Evolutionary conservation across 2,113 vertebrate genomes (phyloP).

Genomic region (Scomber japonicus): DNA sequence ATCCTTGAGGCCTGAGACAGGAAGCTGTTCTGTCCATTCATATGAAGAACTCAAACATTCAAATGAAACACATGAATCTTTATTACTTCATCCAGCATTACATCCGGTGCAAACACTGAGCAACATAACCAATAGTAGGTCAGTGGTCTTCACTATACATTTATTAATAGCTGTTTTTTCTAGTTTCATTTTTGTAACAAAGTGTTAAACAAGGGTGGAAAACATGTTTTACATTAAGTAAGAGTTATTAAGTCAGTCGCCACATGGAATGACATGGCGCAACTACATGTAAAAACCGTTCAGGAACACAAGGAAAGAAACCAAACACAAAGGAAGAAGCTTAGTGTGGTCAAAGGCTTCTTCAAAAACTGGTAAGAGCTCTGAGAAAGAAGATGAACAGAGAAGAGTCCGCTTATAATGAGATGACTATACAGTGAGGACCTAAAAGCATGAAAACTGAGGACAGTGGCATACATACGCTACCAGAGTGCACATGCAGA

Average conservation of each 20-base stretch:
- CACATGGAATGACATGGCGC: constrained; percentile 56
- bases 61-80: constrained; percentile 79
- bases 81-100: constrained; percentile 85
- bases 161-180: constrained; percentile 70
- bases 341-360: constrained; percentile 7
- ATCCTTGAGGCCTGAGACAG: too few relatives aligned
- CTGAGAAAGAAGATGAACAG: constrained; percentile 12
- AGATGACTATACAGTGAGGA: constrained; percentile 78
- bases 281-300: constrained; percentile 61
- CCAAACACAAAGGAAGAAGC: constrained; percentile 37
- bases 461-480: constrained; percentile 33
- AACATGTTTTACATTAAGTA: constrained; percentile 76
- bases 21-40: not conserved
- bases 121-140: constrained; percentile 85
- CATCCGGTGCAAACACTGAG: constrained; percentile 88
- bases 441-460: constrained; percentile 26
- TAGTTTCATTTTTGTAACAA: constrained; percentile 85
- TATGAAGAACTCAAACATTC: constrained; percentile 23
- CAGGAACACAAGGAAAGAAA: constrained; percentile 38
- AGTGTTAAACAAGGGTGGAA: constrained; percentile 72
- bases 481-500: constrained; percentile 75
- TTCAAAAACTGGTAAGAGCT: constrained; percentile 46
- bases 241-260: constrained; percentile 73
- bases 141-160: constrained; percentile 77
- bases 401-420: constrained; percentile 46